Evolutionary conservation across 2,113 vertebrate species (phyloP).

Genomic region (Microcebus griseorufus): DNA sequence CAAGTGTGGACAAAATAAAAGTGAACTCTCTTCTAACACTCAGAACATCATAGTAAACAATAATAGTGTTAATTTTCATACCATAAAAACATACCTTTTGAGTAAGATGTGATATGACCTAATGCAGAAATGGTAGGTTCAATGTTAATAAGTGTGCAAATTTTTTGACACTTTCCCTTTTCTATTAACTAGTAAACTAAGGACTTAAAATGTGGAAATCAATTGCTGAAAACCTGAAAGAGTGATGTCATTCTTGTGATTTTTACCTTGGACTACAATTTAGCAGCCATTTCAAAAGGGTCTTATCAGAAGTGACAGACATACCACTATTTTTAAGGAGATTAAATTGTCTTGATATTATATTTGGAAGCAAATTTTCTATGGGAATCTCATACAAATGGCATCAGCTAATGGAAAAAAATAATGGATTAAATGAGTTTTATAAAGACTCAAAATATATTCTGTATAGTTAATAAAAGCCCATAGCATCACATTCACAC

Average conservation of each 20-base stretch:
- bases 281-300: background rate
- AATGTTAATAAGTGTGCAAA: background rate
- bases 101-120: background rate
- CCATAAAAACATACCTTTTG: background rate
- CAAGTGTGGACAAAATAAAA: background rate
- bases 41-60: background rate
- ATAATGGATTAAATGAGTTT: background rate
- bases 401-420: too few relatives aligned
- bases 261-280: background rate
- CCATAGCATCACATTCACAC: background rate
- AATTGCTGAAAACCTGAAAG: background rate
- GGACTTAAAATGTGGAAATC: background rate
- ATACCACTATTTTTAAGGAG: background rate
- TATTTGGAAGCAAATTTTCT: background rate
- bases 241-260: background rate
- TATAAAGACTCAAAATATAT: background rate
- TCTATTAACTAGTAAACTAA: background rate
- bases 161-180: background rate
- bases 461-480: background rate
- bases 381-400: background rate
- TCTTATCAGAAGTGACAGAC: background rate
- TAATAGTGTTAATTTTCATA: background rate
- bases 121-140: background rate
- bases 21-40: background rate
- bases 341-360: background rate